Evolutionary conservation across 2,888 invertebrate species (phyloP), one percentile per base, ranked within the genome.

Genomic region (Agonum fuliginosum): DNA sequence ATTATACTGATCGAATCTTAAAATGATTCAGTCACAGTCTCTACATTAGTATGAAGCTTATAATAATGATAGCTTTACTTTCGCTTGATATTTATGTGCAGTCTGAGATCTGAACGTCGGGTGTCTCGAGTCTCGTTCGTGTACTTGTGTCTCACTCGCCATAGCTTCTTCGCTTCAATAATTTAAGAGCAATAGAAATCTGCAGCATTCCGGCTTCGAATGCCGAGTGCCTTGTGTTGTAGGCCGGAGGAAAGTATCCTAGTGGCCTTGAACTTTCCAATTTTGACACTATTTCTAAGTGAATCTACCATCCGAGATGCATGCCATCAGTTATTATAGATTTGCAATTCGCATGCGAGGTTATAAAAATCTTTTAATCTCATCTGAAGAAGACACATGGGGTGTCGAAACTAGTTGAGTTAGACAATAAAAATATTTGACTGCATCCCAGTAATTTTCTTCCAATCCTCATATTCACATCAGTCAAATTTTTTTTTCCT

Each of bases 41-140:
- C 46, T 17, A 17, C 17, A 54, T 12, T 24, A 24, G 10, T 20
- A 48, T 48, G 14, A 22, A 24, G 54, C 12, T 5, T 54, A 54
- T 54, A 54, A 54, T 54, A 24, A 54, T 54, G 22, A 54, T 54
- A 54, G 30, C 30, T 17, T 30, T 27, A 62, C 58, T 62, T 62
- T 62, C 58, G 58, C 58, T 62, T 62, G 58, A 62, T 62, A 62
- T 62, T 62, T 62, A 62, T 62, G 58, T 62, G 14, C 58, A 62
- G 54, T 54, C 24, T 48, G 10, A 10, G 48, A 20, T 48, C 48
- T n/a, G n/a, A n/a, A n/a, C n/a, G n/a, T n/a, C n/a, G n/a, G n/a
- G n/a, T n/a, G n/a, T n/a, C n/a, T n/a, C n/a, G n/a, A n/a, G n/a
- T n/a, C n/a, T n/a, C n/a, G n/a, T n/a, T n/a, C n/a, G n/a, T n/a